These are phyloP conservation scores for Chiroxiphia lanceolata DNA, from an alignment of 2,797 vertebrate genomes.

Conservation along the genomic window DNA sequence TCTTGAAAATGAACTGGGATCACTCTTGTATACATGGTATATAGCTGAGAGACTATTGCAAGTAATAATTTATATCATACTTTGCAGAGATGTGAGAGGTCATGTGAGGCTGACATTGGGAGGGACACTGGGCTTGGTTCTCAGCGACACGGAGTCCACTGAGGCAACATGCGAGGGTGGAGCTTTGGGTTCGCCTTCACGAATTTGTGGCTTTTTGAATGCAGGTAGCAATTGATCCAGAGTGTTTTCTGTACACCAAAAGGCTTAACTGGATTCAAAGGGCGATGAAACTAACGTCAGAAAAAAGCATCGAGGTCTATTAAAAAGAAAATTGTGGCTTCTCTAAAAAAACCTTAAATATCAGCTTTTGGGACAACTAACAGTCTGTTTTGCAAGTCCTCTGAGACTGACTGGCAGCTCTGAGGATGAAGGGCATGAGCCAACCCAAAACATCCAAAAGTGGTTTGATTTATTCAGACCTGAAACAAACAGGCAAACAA, in stretches of 20 bases:
- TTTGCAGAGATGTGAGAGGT: neutral
- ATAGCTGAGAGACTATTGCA: neutral
- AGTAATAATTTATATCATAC: neutral
- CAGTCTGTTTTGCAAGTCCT: neutral
- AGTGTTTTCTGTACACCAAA: neutral
- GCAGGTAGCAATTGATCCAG: neutral
- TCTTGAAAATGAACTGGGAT: neutral
- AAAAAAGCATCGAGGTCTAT: neutral
- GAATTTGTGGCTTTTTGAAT: neutral
- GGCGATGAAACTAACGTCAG: neutral
- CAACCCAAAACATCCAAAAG: neutral
- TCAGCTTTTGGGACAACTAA: neutral
- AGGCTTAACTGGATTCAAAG: neutral
- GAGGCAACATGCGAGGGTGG: neutral
- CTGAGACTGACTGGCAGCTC: neutral
- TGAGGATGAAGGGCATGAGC: neutral
- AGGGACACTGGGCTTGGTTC: neutral
- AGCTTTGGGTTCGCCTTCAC: neutral
- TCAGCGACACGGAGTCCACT: neutral
- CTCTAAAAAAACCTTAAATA: neutral
- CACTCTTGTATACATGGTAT: neutral
- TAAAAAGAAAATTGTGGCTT: neutral
- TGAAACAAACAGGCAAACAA: constrained; percentile 4
- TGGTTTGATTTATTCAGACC: neutral
- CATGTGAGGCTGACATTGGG: neutral